Evolutionary conservation across 1,140 invertebrate genomes (phyloP), one percentile per base, ranked within the genome.

Genomic region (Cotesia vestalis): DNA sequence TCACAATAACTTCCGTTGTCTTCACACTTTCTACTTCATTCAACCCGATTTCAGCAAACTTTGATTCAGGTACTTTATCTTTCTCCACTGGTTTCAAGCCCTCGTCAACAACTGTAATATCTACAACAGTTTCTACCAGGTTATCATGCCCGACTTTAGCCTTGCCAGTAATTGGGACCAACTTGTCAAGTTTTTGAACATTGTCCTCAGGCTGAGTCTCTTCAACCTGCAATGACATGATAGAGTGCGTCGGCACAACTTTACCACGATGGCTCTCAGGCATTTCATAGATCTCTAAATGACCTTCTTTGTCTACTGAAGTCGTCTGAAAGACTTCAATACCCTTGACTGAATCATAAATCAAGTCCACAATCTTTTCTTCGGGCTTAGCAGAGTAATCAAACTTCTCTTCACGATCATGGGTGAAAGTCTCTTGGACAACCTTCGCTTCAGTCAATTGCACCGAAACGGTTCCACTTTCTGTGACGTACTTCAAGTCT

Each of bases 191-290:
- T 53, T 84, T 69, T 17, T 83, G 86, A 12, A 89, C 73, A 64
- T 84, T 83, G 78, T 89, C 87, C 72, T 90, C 85, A 14, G 87
- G 77, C 69, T 84, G 81, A 17, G 89, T 88, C 87, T 92, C 89
- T 82, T 91, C 89, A 53, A 91, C 84, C 72, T 91, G 80, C 55
- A 89, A 80, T n/a, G 90, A 90, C 72, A 88, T 81, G 0, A 90
- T 75, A 27, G 89, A 83, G 76, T 90, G 89, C 1, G 85, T 84
- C 9, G 89, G 83, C 3, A 87, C 81, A 46, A 82, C 73, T 85
- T 89, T 90, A 3, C 87, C 86, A 72, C 81, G 87, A 74, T 91
- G 88, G 36, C 81, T 81, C 73, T 91, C 89, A 5, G 91, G 91
- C 36, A 88, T 75, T 62, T 88, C 85, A 57, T 85, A 84, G 14